Percentiles rank a stretch among this genome's conserved stretches.
These are phyloP conservation scores for Rhyacichthys aspro DNA, from an alignment of 2,797 vertebrate species.

Conservation along the genomic window DNA sequence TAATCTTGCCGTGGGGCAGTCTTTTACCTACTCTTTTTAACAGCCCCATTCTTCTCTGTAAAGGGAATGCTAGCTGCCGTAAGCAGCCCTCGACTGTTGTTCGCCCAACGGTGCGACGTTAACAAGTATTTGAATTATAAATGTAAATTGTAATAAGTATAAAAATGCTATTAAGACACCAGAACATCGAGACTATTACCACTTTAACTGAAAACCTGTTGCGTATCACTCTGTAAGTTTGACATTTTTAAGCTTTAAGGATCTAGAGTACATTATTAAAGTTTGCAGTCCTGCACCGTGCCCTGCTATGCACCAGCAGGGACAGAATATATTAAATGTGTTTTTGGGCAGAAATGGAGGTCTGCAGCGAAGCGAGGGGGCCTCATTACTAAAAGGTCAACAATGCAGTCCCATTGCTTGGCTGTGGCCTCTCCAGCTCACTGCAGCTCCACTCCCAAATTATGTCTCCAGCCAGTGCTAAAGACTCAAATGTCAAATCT, in stretches of 20 bases:
- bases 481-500: slow-evolving; percentile 23
- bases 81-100: too few species aligned
- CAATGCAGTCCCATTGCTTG: slow-evolving; percentile 7
- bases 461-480: neutral
- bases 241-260: slow-evolving; percentile 1
- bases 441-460: slow-evolving; percentile 8
- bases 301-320: neutral
- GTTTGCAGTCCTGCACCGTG: neutral
- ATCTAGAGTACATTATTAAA: neutral
- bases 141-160: too few species aligned
- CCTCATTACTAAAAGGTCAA: slow-evolving; percentile 36
- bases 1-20: too few species aligned
- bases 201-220: neutral
- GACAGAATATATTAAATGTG: slow-evolving; percentile 1
- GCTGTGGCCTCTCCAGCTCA: slow-evolving; percentile 1
- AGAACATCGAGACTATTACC: too few species aligned
- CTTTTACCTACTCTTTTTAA: too few species aligned
- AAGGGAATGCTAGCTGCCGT: too few species aligned
- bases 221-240: neutral
- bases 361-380: neutral
- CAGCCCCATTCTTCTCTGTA: too few species aligned
- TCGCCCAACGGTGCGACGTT: too few species aligned
- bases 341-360: neutral
- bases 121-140: too few species aligned
- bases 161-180: too few species aligned